A percentile compares a stretch with the other conserved stretches of the same genome.
Evolutionary conservation across 1,140 invertebrate species (phyloP).

Genomic region (Aleiodes sp.): DNA sequence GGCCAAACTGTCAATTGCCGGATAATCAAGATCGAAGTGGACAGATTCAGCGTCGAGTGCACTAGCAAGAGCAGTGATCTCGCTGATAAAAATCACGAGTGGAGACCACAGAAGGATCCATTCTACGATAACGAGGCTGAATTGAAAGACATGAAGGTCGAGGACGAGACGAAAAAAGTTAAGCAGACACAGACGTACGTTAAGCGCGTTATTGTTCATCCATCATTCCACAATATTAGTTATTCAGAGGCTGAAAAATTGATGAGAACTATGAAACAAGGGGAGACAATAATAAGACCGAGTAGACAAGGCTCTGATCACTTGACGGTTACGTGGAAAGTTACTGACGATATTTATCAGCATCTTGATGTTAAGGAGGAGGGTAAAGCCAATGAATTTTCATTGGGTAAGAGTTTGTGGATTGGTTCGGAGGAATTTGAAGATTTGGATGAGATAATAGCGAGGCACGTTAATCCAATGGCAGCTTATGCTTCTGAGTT

Average conservation of each 20-base stretch:
- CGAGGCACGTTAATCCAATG: constrained; percentile 95
- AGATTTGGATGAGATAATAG: constrained; percentile 99
- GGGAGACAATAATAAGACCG: constrained; percentile 95
- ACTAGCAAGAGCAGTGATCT: constrained; percentile 95
- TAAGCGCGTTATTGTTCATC: constrained; percentile 97
- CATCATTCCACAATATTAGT: constrained; percentile 96
- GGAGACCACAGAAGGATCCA: constrained; percentile 87
- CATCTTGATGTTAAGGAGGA: constrained; percentile 96
- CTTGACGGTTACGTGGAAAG: constrained; percentile 98
- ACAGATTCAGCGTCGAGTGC: constrained; percentile 93
- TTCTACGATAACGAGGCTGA: constrained; percentile 93
- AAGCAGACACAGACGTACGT: constrained; percentile 85
- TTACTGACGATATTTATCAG: constrained; percentile 91
- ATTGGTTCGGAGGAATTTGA: constrained; percentile 94
- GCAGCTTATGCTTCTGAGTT: constrained; percentile 91
- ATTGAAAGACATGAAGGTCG: constrained; percentile 80
- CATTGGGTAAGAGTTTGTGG: constrained; percentile 85
- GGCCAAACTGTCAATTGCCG: constrained; percentile 92
- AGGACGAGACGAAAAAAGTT: constrained; percentile 83
- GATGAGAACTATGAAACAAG: constrained; percentile 92
- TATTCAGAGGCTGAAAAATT: constrained; percentile 92
- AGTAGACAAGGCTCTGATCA: constrained; percentile 97
- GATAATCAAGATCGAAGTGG: constrained; percentile 96
- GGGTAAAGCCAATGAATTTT: constrained; percentile 97
- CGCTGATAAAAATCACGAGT: constrained; percentile 88